Percentiles rank a stretch among this genome's conserved stretches.
These are phyloP conservation scores for Philereme transversata DNA, from an alignment of 2,888 invertebrate species.

Conservation along the genomic window DNA sequence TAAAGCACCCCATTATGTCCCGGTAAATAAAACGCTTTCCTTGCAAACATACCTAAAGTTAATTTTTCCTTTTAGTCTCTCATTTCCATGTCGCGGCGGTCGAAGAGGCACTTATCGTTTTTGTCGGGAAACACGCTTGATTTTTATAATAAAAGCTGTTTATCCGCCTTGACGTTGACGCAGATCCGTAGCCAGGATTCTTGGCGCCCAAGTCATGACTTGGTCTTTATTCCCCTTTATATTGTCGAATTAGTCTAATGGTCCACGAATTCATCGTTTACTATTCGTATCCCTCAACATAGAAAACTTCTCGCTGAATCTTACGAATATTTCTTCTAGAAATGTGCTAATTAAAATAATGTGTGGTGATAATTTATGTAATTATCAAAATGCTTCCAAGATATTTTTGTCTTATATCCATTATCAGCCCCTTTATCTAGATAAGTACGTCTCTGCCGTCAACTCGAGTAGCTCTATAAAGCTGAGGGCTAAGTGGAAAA, in stretches of 20 bases:
- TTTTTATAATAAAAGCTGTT: constrained; percentile 70
- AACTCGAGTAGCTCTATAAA: constrained; percentile 37
- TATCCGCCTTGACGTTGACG: constrained; percentile 53
- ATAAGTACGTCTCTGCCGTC: constrained; percentile 35
- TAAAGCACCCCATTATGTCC: constrained; percentile 27
- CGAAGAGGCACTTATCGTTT: constrained; percentile 45
- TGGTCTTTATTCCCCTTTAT: constrained; percentile 1
- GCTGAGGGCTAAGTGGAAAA: constrained; percentile 36
- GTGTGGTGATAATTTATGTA: too few species aligned
- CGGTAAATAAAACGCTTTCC: constrained; percentile 42
- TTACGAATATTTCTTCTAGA: too few species aligned
- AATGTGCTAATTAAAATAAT: too few species aligned
- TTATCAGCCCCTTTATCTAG: not conserved
- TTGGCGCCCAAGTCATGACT: constrained; percentile 19
- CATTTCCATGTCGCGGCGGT: constrained; percentile 56
- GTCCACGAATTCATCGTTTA: too few species aligned
- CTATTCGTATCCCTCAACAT: too few species aligned
- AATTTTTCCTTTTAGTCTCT: constrained; percentile 55
- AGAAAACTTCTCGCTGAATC: too few species aligned
- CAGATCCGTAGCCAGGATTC: constrained; percentile 30
- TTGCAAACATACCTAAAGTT: constrained; percentile 44
- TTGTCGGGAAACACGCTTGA: constrained; percentile 52
- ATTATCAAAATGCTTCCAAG: too few species aligned
- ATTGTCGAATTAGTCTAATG: too few species aligned
- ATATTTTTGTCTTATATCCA: too few species aligned